Evolutionary conservation across 1,140 invertebrate species (phyloP), one percentile per base, ranked within the genome.

Genomic region (Sycobia sp.): DNA sequence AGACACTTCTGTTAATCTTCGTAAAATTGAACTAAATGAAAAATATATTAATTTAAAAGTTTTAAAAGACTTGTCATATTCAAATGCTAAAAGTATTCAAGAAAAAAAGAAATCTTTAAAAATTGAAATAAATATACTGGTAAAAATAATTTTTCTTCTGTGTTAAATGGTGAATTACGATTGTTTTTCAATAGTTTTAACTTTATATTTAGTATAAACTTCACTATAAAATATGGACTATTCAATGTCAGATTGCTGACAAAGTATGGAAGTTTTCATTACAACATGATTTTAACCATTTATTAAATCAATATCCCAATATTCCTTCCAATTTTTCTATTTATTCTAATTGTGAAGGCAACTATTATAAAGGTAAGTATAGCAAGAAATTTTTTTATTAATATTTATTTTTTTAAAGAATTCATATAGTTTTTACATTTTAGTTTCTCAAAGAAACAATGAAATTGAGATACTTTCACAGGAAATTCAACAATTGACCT

Each of bases 231-330:
- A 55, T 69, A 3, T 73, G 69, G 67, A 38, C 23, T 16, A 22
- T 47, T 16, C 60, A 72, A 63, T 61, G 70, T 47, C 38, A 62
- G 18, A 66, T 66, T 39, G 76, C 68, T 53, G 63, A 71, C 23
- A n/a, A 68, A 51, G 38, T 74, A 4, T 77, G 75, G 75, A 67
- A 70, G 51, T 77, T 77, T 47, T 69, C 69, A 3, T 11, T 14
- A 0, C 32, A 65, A 43, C 69, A 75, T 20, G 43, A 77, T 55
- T 72, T 74, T 44, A 29, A 25, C 18, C 7, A 14, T 23, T 23
- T 74, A 34, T 64, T 76, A 14, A 53, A 62, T 43, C 38, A 57
- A 23, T 70, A 71, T 58, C 65, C 62, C 4, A 20, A 68, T 23
- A 3, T 50, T 9, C 22, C 55, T 16, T 53, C 44, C 50, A 1